Conservation (phyloP, 1,140 invertebrate species). For the Mylabris phalerata region DNA sequence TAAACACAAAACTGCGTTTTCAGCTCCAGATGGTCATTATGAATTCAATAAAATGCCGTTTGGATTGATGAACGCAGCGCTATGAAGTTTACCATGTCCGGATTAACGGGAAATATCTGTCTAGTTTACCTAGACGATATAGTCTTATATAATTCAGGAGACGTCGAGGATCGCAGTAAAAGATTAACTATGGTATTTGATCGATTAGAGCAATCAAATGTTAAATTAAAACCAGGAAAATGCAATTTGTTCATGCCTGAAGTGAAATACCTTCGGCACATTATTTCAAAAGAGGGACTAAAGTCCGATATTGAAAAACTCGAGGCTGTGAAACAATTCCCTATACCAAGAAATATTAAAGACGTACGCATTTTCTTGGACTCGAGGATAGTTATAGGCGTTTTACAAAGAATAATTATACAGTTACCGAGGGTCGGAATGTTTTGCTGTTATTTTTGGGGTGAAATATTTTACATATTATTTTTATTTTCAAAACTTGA, state of each 20-base stretch:
- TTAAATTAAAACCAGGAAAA: slow-evolving; percentile 11
- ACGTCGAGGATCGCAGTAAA: slow-evolving; percentile 17
- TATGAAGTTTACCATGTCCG: slow-evolving; percentile 22
- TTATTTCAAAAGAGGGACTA: slow-evolving; percentile 22
- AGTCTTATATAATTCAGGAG: slow-evolving; percentile 15
- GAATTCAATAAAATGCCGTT: slow-evolving; percentile 18
- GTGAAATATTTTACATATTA: too few species aligned
- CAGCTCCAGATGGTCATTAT: slow-evolving; percentile 13
- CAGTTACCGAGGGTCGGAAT: slow-evolving; percentile 37
- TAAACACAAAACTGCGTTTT: slow-evolving; percentile 30
- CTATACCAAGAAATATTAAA: slow-evolving; percentile 22
- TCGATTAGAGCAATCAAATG: slow-evolving; percentile 5
- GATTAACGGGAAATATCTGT: slow-evolving; percentile 19
- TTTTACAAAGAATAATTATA: slow-evolving; percentile 14
- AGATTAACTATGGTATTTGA: slow-evolving; percentile 17
- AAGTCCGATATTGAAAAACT: slow-evolving; percentile 25
- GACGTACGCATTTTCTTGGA: slow-evolving; percentile 23
- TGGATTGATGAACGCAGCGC: slow-evolving; percentile 24
- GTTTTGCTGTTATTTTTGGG: too few species aligned
- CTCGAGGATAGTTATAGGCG: slow-evolving; percentile 22
- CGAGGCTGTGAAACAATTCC: slow-evolving; percentile 15
- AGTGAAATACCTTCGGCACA: slow-evolving; percentile 24
- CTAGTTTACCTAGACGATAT: slow-evolving; percentile 39
- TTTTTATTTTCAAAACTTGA: too few species aligned
- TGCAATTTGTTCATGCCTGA: slow-evolving; percentile 15